A percentile compares a stretch with the other conserved stretches of the same genome.
Conservation (phyloP, 2,888 invertebrate species). For the Thymelicus acteon region DNA sequence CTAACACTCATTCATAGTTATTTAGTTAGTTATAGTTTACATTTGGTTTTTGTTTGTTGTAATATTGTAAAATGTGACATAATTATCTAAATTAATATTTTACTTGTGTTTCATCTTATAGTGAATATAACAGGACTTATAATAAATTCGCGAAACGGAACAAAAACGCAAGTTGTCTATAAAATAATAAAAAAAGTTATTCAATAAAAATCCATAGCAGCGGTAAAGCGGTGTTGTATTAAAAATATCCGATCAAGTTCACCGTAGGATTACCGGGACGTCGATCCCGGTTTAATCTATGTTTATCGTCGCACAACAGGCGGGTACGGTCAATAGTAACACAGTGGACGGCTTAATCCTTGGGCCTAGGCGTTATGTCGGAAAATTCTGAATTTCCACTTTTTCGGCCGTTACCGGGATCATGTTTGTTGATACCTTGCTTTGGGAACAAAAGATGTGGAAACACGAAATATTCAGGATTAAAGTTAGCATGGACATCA, state of each 20-base stretch:
- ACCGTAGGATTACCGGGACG: conserved; percentile 63
- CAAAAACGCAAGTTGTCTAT: not conserved
- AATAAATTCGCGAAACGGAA: not conserved
- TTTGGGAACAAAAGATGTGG: conserved; percentile 24
- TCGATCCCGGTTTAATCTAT: conserved; percentile 73
- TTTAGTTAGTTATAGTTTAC: too few species aligned
- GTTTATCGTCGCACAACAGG: conserved; percentile 75
- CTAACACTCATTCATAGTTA: too few species aligned
- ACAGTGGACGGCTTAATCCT: conserved; percentile 73
- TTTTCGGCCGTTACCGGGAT: conserved; percentile 48
- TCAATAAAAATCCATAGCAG: conserved; percentile 28
- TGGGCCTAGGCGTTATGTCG: conserved; percentile 49
- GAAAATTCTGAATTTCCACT: conserved; percentile 58
- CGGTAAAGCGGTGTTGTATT: conserved; percentile 40
- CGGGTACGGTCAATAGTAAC: conserved; percentile 62
- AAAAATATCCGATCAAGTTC: conserved; percentile 56
- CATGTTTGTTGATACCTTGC: conserved; percentile 47
- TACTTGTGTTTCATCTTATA: too few species aligned
- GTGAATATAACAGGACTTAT: too few species aligned
- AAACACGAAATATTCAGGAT: conserved; percentile 24
- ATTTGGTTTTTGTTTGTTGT: too few species aligned
- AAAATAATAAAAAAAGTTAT: conserved; percentile 9
- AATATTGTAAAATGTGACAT: too few species aligned
- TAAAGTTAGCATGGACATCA: not conserved
- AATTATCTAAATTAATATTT: too few species aligned